Base-by-base conservation (phyloP, 2,797 vertebrate species). In the Enteromius fasciolatus region DNA sequence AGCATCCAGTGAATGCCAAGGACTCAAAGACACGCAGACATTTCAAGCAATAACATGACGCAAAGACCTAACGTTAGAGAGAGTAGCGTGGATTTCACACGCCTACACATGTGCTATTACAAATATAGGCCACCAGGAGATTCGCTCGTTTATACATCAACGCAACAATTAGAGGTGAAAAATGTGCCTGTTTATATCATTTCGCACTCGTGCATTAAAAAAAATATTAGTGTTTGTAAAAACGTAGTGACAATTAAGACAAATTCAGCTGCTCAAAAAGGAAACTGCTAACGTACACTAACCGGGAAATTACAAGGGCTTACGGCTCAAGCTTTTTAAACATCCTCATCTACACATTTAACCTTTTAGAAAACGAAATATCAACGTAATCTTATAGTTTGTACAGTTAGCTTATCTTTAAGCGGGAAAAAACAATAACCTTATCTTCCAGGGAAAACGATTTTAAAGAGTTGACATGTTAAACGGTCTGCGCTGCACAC, bases 51-150 rank as follows among this genome's bases (percentile, higher is more conserved):
- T 2, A 33, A 39, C 25, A 75, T 66, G n/a, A 46, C 74, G 57
- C 5, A 28, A 64, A 17, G 31, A 36, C n/a, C 12, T 25, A 6
- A 36, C 33, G 33, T 36, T 36, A 54, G 28, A 73, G 23, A 59
- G 12, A 23, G 69, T 25, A 25, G 69, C 14, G 39, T 63, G 54
- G 25, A 80, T 63, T 59, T 73, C 78, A 48, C 68, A 74, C 80
- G 59, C 80, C 69, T 81, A 81, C 80, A 74, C 57, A 39, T 67
- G 50, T 18, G 15, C 52, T n/a, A 14, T 64, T 39, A 36, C 79
- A 73, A 81, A 81, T 61, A 81, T 20, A 74, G 41, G 57, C 54
- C 79, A 50, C 14, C 8, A 63, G 20, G 28, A 23, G 1, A 50
- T 23, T 63, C 12, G 3, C 14, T 36, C 1, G 8, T 18, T 50